Percentiles rank a stretch among this genome's conserved stretches.
Conservation (phyloP, 2,888 invertebrate species). For the Chironomus tentans region DNA sequence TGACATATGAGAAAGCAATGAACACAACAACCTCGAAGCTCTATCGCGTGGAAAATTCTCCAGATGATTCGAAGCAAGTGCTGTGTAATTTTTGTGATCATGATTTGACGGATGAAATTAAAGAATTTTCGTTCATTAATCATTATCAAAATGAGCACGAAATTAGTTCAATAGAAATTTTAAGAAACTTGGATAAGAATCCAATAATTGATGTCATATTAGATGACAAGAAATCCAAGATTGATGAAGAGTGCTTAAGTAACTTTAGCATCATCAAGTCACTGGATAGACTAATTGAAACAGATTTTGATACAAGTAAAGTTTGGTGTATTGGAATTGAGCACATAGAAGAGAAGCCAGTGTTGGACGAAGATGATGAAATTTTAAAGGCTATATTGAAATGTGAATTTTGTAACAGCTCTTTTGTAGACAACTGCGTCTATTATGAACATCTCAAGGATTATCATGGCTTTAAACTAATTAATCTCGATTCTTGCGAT, state of each 20-base stretch:
- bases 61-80: neutral
- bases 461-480: conserved; percentile 12
- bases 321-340: conserved; percentile 17
- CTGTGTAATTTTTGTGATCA: conserved; percentile 26
- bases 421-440: neutral
- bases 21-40: neutral
- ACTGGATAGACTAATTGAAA: neutral
- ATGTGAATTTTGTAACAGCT: conserved; percentile 16
- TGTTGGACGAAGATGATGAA: neutral
- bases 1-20: conserved; percentile 22
- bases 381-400: neutral
- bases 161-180: conserved; percentile 1
- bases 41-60: conserved; percentile 9
- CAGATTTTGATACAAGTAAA: conserved; percentile 22
- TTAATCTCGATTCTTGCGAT: neutral
- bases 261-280: neutral
- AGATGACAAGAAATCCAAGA: neutral
- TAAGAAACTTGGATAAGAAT: conserved; percentile 25
- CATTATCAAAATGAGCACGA: conserved; percentile 20
- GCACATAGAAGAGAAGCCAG: conserved; percentile 4
- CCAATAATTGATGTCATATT: conserved; percentile 21
- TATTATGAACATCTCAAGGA: conserved; percentile 15
- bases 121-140: conserved; percentile 11
- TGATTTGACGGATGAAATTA: conserved; percentile 9
- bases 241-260: neutral